Conservation (phyloP, 2,888 invertebrate genomes). For the Noctua comes region DNA sequence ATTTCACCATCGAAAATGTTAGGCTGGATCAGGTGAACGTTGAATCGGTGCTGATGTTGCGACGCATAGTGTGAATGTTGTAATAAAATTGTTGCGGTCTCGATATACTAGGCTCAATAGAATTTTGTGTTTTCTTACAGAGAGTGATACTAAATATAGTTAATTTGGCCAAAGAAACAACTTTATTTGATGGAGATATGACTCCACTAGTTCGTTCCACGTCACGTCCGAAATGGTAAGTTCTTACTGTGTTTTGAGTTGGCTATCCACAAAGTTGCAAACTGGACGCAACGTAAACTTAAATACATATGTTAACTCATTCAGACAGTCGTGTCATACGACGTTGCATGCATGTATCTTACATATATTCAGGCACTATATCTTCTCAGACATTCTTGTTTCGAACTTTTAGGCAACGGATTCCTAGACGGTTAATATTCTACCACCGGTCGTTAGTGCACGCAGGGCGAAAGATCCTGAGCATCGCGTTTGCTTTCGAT, state of each 20-base stretch:
- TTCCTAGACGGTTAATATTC: constrained; percentile 95
- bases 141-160: constrained; percentile 99
- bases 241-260: background rate
- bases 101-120: background rate
- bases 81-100: background rate
- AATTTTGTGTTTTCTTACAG: constrained; percentile 86
- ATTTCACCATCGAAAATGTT: constrained; percentile 99
- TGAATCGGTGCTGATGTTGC: background rate
- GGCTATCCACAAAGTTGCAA: background rate
- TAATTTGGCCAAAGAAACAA: constrained; percentile 97
- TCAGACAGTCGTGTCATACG: constrained; percentile 7
- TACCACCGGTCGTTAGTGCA: constrained; percentile 97
- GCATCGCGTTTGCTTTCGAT: constrained; percentile 98
- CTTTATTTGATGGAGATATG: constrained; percentile 96
- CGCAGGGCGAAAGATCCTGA: constrained; percentile 97
- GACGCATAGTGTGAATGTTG: background rate
- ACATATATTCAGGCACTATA: background rate
- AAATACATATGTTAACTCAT: constrained; percentile 28
- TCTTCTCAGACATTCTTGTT: constrained; percentile 21
- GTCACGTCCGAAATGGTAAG: constrained; percentile 97
- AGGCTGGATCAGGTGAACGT: constrained; percentile 95
- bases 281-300: constrained; percentile 19
- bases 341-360: background rate
- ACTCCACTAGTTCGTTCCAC: constrained; percentile 98
- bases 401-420: constrained; percentile 91